These are phyloP conservation scores for Hypothenemus hampei DNA, from an alignment of 1,140 invertebrate species.

Conservation along the genomic window DNA sequence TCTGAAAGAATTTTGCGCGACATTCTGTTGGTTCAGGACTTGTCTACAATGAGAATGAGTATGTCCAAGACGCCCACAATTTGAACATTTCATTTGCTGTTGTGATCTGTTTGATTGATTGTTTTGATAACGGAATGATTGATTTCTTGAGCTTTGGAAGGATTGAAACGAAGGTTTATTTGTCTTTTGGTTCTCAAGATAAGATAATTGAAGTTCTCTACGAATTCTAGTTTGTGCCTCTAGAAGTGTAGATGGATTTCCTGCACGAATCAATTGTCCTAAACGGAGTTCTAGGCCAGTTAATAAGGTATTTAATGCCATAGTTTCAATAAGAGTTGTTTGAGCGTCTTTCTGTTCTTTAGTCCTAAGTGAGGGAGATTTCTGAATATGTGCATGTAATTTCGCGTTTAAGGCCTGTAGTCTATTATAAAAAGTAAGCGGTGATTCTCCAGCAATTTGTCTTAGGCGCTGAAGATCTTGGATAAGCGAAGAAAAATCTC, in stretches of 20 bases:
- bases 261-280: slow-evolving; percentile 13
- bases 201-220: slow-evolving; percentile 18
- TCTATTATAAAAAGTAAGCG: slow-evolving; percentile 4
- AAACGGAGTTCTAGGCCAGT: slow-evolving; percentile 14
- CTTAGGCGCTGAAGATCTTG: slow-evolving; percentile 13
- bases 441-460: slow-evolving; percentile 5
- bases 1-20: too few species aligned
- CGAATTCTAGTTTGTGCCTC: slow-evolving; percentile 6
- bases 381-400: slow-evolving; percentile 8
- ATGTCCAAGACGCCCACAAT: too few species aligned
- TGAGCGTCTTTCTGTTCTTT: slow-evolving; percentile 8
- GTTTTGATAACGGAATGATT: too few species aligned
- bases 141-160: too few species aligned
- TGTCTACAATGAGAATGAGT: too few species aligned
- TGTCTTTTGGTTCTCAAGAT: slow-evolving; percentile 18
- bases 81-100: too few species aligned
- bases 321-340: slow-evolving; percentile 9
- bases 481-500: slow-evolving; percentile 10
- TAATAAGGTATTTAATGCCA: slow-evolving; percentile 18
- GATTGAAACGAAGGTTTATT: too few species aligned
- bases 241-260: slow-evolving; percentile 5
- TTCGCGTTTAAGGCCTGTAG: slow-evolving; percentile 10
- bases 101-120: too few species aligned
- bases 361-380: slow-evolving; percentile 5
- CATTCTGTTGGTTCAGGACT: too few species aligned